These are phyloP conservation scores for Schizotus pectinicornis DNA, from an alignment of 2,888 invertebrate genomes.

Conservation along the genomic window DNA sequence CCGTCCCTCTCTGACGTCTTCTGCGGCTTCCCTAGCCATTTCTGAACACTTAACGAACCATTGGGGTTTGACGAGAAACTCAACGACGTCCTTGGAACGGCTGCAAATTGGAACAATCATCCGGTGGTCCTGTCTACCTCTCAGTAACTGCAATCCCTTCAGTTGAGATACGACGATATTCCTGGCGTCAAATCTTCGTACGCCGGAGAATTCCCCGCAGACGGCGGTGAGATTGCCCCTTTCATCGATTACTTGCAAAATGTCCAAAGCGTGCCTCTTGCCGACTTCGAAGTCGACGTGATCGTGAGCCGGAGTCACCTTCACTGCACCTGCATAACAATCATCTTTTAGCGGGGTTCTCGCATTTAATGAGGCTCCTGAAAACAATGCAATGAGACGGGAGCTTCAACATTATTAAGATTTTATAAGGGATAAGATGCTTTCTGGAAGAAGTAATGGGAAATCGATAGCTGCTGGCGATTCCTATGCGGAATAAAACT, in stretches of 20 bases:
- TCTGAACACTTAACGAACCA: constrained; percentile 93
- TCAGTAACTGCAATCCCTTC: constrained; percentile 67
- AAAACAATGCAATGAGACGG: too few species aligned
- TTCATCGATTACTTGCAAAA: constrained; percentile 90
- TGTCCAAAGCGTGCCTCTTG: constrained; percentile 83
- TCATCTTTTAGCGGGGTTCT: too few species aligned
- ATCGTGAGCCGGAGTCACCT: constrained; percentile 98
- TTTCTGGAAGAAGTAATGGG: too few species aligned
- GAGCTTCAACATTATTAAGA: too few species aligned
- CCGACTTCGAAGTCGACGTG: constrained; percentile 96
- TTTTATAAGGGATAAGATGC: too few species aligned
- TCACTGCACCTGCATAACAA: constrained; percentile 81
- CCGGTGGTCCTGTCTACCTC: constrained; percentile 75
- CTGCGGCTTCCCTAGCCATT: constrained; percentile 87
- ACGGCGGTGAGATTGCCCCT: constrained; percentile 83
- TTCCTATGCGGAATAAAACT: too few species aligned
- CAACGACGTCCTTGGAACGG: constrained; percentile 96
- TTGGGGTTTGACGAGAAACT: constrained; percentile 94
- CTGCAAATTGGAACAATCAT: constrained; percentile 98
- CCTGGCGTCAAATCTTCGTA: constrained; percentile 91
- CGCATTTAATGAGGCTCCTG: too few species aligned
- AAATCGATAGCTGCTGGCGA: too few species aligned
- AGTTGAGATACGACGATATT: constrained; percentile 79
- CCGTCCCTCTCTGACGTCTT: constrained; percentile 79
- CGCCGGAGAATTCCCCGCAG: constrained; percentile 78